Conservation (phyloP, 1,140 invertebrate species). For the Atopsyche davidsoni region DNA sequence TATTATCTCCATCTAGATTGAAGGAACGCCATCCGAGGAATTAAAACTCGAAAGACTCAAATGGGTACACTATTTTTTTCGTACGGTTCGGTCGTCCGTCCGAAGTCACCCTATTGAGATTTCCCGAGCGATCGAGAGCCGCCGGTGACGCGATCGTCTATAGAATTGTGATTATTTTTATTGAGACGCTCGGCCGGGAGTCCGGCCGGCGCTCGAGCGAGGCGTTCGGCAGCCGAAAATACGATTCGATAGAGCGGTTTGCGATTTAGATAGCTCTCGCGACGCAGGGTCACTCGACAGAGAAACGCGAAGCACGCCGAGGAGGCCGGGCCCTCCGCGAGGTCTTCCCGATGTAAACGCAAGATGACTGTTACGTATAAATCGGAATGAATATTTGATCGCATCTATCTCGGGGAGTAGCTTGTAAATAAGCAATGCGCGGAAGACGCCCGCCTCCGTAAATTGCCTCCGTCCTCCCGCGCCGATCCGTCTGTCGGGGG, state of each 20-base stretch:
- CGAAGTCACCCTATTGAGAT: slow-evolving; percentile 9
- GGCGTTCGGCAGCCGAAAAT: slow-evolving; percentile 7
- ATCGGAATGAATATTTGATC: slow-evolving; percentile 31
- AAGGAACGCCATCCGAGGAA: slow-evolving; percentile 17
- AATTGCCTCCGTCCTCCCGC: slow-evolving; percentile 8
- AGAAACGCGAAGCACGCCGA: too few relatives aligned
- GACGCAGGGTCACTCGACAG: not conserved
- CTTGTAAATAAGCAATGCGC: slow-evolving; percentile 24
- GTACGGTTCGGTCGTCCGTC: slow-evolving; percentile 1
- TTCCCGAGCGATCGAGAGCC: slow-evolving; percentile 7
- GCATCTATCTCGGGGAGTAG: slow-evolving; percentile 19
- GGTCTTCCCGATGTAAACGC: slow-evolving; percentile 26
- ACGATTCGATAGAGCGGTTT: slow-evolving; percentile 8
- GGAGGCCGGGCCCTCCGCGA: not conserved
- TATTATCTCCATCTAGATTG: slow-evolving; percentile 27
- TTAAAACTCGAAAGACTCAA: slow-evolving; percentile 18
- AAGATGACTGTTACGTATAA: slow-evolving; percentile 32
- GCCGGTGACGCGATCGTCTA: too few relatives aligned
- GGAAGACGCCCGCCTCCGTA: slow-evolving; percentile 9
- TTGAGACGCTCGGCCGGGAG: too few relatives aligned
- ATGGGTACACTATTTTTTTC: slow-evolving; percentile 3
- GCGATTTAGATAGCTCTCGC: not conserved
- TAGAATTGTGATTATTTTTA: too few relatives aligned
- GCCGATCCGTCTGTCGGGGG: slow-evolving; percentile 1
- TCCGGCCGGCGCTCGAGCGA: too few relatives aligned